Evolutionary conservation across 2,888 invertebrate species (phyloP).

Genomic region (Hartigia nigra): DNA sequence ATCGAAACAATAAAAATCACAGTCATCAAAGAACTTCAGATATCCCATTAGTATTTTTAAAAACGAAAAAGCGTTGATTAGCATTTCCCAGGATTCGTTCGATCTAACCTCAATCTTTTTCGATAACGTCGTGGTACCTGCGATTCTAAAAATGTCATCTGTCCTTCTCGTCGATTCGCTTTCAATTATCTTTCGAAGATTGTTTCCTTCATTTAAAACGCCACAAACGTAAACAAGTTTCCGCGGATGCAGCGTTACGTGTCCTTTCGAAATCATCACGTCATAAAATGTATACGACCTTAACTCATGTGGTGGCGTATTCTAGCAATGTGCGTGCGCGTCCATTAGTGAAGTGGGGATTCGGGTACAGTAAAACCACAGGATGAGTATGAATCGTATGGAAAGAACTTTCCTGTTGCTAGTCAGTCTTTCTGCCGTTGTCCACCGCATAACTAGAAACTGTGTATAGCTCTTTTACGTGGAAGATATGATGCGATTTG

Average conservation of each 20-base stretch:
- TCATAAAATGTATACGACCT: neutral
- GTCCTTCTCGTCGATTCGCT: neutral
- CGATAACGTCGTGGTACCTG: neutral
- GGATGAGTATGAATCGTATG: neutral
- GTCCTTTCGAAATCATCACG: neutral
- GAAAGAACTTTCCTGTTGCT: neutral
- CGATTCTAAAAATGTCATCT: neutral
- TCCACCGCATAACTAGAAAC: neutral
- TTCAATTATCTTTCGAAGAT: neutral
- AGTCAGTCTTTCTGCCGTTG: neutral
- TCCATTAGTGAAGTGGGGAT: neutral
- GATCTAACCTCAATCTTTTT: neutral
- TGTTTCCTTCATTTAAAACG: neutral
- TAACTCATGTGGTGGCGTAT: neutral
- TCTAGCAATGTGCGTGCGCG: neutral
- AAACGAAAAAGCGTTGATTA: conserved; percentile 17
- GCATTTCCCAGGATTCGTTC: neutral
- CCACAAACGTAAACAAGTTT: neutral
- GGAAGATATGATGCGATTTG: neutral
- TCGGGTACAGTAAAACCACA: neutral
- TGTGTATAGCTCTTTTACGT: neutral
- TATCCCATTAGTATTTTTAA: conserved; percentile 14
- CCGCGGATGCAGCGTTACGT: neutral
- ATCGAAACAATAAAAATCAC: neutral
- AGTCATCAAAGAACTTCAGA: neutral